Evolutionary conservation across 2,888 invertebrate genomes (phyloP), one percentile per base, ranked within the genome.

Genomic region (Corbicula japonica): DNA sequence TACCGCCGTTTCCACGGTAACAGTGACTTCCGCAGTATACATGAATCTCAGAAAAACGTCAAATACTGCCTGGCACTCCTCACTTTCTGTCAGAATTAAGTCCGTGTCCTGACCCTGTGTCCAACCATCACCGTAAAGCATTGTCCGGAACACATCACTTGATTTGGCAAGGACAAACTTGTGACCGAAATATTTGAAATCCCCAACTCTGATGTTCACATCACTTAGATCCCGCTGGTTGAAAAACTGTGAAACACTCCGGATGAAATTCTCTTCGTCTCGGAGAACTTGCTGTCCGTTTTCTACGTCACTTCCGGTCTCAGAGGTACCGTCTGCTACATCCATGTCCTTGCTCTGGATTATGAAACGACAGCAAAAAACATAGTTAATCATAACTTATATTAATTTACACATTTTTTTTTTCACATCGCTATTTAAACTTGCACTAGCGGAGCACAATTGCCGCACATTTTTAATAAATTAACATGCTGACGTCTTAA

Each of bases 81-180:
- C 75, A 8, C 88, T 90, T 80, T 93, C 93, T 44, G 88, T 91
- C 18, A 93, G 88, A 32, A 88, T 88, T 34, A 93, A 82, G 69
- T 92, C 91, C 6, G 87, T 83, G 28, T 85, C 83, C 8, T 80
- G 84, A 15, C 86, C 86, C 41, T 90, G 85, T n/a, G 88, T 75
- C 93, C 93, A 93, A 28, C 83, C 77, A 54, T 88, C 86, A 58
- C 90, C 91, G 76, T 93, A 93, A 4, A 93, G 84, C 92, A 93
- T 93, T 10, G 92, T 90, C 41, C 90, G 87, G 76, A 93, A 93
- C 1, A 93, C 93, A 66, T 93, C 93, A 50, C 92, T 92, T 3
- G 93, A 93, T 83, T 92, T 93, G 52, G 93, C 93, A 38, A 93
- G 85, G 4, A 93, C 92, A 84, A 93, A 93, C 71, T 91, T 93